Evolutionary conservation across 2,113 vertebrate genomes (phyloP), one percentile per base, ranked within the genome.

Genomic region (Corythoichthys intestinalis): DNA sequence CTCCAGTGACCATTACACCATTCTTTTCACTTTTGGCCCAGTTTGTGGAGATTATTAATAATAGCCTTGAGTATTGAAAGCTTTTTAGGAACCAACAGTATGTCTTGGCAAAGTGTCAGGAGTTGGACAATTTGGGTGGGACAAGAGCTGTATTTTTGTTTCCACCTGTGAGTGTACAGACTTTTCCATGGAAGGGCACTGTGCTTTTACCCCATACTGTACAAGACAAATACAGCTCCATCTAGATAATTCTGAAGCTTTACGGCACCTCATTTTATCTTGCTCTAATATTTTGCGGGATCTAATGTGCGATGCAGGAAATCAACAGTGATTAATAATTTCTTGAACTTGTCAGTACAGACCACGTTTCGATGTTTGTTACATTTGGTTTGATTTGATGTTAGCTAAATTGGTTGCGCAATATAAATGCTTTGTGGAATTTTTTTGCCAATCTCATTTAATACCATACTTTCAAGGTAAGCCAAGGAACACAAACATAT

Each of bases 91-190:
- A 63, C 12, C 10, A 28, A 46, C 20, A 46, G 60, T 62, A 44
- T 44, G 20, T 7, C 66, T 73, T 77, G 76, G 66, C 76, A 77
- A 70, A 74, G 67, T 79, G 73, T 81, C 70, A 66, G 75, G 74
- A 81, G 75, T 72, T 74, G 50, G 66, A 65, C 67, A 15, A 73
- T 58, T 62, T 64, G 80, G 83, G 82, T 83, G 85, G 74, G 76
- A 73, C 65, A 35, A 39, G 67, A 86, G 62, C 64, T 85, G 35
- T 88, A 80, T 86, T 87, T 89, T 68, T 74, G 72, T 86, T 87
- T 86, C 86, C 85, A 84, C 78, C 79, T 83, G 78, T 82, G 60
- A 56, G 69, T 72, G 69, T 65, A 52, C 48, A 47, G 54, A 62
- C 74, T 85, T 73, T 52, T 4, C 71, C 74, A 56, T 69, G 73